Evolutionary conservation across 1,140 invertebrate genomes (phyloP).

Genomic region (Euwallacea similis): DNA sequence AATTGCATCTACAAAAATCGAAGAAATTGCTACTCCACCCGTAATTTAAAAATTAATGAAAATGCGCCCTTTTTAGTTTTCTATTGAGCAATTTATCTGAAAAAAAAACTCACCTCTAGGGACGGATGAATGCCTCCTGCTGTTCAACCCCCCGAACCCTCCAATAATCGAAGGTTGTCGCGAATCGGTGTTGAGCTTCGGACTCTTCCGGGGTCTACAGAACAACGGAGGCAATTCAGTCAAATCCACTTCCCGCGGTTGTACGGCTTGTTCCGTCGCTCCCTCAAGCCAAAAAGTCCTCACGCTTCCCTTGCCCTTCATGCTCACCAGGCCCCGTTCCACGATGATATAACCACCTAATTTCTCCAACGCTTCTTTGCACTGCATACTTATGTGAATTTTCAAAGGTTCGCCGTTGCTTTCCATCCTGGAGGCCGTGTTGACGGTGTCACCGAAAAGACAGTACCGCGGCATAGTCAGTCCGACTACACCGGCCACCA

Average conservation of each 20-base stretch:
- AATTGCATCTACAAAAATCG: too few relatives aligned
- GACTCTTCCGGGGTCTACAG: conserved; percentile 74
- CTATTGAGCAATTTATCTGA: too few relatives aligned
- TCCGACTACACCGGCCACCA: conserved; percentile 93
- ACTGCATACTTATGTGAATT: conserved; percentile 88
- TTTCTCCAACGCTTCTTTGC: conserved; percentile 81
- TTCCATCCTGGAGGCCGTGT: conserved; percentile 92
- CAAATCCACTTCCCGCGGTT: conserved; percentile 81
- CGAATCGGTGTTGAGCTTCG: conserved; percentile 71
- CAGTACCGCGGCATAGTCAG: conserved; percentile 97
- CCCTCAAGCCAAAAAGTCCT: conserved; percentile 88
- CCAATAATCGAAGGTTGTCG: conserved; percentile 60
- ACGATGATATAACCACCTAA: conserved; percentile 85
- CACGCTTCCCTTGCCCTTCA: conserved; percentile 88
- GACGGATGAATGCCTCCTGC: conserved; percentile 61
- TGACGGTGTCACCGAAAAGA: conserved; percentile 91
- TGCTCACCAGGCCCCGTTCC: conserved; percentile 79
- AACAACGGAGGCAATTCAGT: conserved; percentile 77
- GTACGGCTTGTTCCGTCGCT: conserved; percentile 79
- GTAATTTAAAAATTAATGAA: too few relatives aligned
- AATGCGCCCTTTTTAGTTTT: too few relatives aligned
- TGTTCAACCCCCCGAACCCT: conserved; percentile 55
- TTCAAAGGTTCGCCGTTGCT: conserved; percentile 87
- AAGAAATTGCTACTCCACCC: too few relatives aligned
- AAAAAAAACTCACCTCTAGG: conserved; percentile 51